Evolutionary conservation across 2,113 vertebrate genomes (phyloP).

Genomic region (Pardalotus punctatus): DNA sequence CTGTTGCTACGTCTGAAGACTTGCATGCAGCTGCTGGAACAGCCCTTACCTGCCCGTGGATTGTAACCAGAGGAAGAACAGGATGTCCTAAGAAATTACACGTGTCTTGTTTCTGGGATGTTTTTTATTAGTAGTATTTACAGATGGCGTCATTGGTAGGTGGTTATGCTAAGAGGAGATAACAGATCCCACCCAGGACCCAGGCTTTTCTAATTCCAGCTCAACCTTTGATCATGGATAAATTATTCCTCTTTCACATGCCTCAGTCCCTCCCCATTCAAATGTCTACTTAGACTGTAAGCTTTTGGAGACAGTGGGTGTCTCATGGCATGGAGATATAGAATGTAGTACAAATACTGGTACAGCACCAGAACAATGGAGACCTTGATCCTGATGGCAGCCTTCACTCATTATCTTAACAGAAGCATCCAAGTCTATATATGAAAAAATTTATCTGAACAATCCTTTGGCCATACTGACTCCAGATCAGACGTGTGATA

Average conservation of each 20-base stretch:
- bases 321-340: not conserved
- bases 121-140: not conserved
- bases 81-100: not conserved
- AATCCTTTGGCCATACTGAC: not conserved
- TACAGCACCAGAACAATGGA: not conserved
- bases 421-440: not conserved
- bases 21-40: not conserved
- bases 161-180: not conserved
- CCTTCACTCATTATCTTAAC: not conserved
- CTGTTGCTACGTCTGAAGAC: not conserved
- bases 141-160: not conserved
- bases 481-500: not conserved
- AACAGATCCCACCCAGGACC: not conserved
- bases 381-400: not conserved
- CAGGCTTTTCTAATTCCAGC: not conserved
- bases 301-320: not conserved
- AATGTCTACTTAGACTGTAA: not conserved
- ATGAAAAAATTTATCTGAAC: not conserved
- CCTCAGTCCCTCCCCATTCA: not conserved
- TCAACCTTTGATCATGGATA: not conserved
- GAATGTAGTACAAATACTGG: not conserved
- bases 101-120: not conserved
- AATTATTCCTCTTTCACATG: not conserved
- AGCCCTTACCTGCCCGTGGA: not conserved
- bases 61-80: slow-evolving; percentile 20